phyloP scores from a whole-genome alignment of 1,140 invertebrate species.

The Yoshiicerus persimilis region DNA sequence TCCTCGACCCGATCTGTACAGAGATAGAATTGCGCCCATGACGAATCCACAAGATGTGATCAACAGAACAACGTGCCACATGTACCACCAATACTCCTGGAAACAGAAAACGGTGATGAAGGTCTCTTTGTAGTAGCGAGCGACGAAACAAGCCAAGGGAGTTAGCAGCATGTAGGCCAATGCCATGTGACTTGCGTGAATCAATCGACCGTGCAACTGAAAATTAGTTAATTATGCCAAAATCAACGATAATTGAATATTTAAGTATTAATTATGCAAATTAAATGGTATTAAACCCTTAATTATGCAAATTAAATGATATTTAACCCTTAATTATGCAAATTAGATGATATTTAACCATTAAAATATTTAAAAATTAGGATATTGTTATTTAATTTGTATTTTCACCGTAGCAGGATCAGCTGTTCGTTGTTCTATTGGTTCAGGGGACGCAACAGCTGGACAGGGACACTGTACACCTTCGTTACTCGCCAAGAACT shows the following conservation, averaged over 20 bases:
- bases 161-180: slow-evolving; percentile 26
- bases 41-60: background rate
- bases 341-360: too few relatives aligned
- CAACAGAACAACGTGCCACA: slow-evolving; percentile 29
- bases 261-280: too few relatives aligned
- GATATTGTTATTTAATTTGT: background rate
- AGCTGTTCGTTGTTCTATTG: background rate
- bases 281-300: too few relatives aligned
- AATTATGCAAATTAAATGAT: too few relatives aligned
- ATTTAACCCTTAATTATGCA: too few relatives aligned
- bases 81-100: slow-evolving; percentile 39
- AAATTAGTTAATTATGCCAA: background rate
- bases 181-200: slow-evolving; percentile 29
- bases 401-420: background rate
- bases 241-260: too few relatives aligned
- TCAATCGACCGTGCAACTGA: background rate
- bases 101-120: slow-evolving; percentile 30
- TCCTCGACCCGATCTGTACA: background rate
- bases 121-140: slow-evolving; percentile 31
- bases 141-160: slow-evolving; percentile 26
- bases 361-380: background rate
- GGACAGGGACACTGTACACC: slow-evolving; percentile 29
- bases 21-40: background rate
- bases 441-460: background rate
- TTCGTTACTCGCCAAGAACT: background rate